A percentile compares a stretch with the other conserved stretches of the same genome.
Evolutionary conservation across 2,113 vertebrate species (phyloP).

Genomic region (Pipra filicauda): DNA sequence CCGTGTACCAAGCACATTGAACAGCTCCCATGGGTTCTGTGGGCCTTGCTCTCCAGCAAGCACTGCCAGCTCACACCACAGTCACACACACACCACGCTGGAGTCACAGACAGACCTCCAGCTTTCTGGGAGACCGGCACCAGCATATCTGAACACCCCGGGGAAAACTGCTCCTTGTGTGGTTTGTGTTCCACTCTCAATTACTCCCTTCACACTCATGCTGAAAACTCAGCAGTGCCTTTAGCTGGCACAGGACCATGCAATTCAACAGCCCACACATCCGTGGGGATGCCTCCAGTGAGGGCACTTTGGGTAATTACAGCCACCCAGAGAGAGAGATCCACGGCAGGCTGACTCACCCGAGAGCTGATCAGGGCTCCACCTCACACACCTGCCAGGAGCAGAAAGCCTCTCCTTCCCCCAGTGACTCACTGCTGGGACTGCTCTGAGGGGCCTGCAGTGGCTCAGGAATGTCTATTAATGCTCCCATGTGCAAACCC

Average conservation of each 20-base stretch:
- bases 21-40: fast-evolving
- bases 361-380: background rate
- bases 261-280: background rate
- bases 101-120: background rate
- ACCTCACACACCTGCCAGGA: background rate
- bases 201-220: fast-evolving
- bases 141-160: background rate
- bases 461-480: background rate
- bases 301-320: background rate
- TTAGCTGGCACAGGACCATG: background rate
- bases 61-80: background rate
- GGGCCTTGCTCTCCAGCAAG: background rate
- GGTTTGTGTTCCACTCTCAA: background rate
- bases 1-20: fast-evolving
- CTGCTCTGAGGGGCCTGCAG: background rate
- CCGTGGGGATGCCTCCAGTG: background rate
- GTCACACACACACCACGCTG: background rate
- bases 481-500: background rate
- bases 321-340: background rate
- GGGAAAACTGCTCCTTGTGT: background rate
- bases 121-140: background rate
- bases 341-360: background rate
- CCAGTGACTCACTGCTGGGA: background rate
- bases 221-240: background rate
- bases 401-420: background rate